Conservation (phyloP, 2,113 vertebrate species). For the Psammodynastes pulverulentus region DNA sequence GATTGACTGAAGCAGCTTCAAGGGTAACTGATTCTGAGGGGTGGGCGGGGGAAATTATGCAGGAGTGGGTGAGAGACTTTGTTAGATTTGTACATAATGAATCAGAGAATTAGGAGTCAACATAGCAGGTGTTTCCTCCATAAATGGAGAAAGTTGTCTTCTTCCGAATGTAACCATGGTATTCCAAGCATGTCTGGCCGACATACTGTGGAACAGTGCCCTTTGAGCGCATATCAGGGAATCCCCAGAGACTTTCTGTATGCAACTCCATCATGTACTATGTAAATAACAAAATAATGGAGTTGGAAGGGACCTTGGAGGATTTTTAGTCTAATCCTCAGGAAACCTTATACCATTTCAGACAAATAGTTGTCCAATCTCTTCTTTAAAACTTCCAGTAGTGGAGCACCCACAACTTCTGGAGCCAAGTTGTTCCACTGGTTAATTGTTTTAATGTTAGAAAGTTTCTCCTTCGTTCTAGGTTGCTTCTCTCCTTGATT, state of each 20-base stretch:
- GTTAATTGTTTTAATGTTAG: neutral
- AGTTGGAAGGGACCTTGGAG: neutral
- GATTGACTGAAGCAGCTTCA: neutral
- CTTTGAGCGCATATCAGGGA: neutral
- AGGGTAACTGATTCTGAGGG: neutral
- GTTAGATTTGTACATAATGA: neutral
- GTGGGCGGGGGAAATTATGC: no score
- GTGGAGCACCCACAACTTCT: neutral
- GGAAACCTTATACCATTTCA: neutral
- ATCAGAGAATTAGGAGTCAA: neutral
- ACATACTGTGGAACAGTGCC: neutral
- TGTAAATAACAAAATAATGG: neutral
- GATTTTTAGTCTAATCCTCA: neutral
- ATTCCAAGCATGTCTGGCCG: neutral
- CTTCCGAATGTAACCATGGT: neutral
- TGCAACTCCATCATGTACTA: neutral
- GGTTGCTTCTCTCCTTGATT: neutral
- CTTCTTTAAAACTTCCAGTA: neutral
- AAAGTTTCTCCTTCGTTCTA: neutral
- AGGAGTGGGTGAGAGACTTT: neutral
- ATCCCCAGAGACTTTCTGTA: neutral
- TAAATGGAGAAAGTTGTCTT: neutral
- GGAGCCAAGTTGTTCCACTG: neutral
- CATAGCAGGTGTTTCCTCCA: neutral
- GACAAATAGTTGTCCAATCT: neutral